These are phyloP conservation scores for Arizona elegans DNA, from an alignment of 2,113 vertebrate genomes.

Conservation along the genomic window DNA sequence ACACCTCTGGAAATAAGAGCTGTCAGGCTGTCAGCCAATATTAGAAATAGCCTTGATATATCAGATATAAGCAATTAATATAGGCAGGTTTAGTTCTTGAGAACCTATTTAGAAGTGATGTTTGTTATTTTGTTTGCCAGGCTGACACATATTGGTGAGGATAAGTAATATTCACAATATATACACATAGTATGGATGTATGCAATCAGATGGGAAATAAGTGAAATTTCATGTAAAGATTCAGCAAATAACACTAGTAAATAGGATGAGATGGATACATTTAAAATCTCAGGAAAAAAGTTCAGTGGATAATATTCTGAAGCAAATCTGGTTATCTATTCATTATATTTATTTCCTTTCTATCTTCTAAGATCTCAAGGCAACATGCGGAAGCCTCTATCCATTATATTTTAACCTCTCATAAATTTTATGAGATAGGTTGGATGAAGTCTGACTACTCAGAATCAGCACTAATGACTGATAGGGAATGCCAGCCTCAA, in stretches of 20 bases:
- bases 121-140: neutral
- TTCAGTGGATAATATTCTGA: neutral
- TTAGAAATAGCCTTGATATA: neutral
- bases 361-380: neutral
- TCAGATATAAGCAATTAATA: neutral
- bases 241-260: neutral
- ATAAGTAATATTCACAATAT: neutral
- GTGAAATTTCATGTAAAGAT: neutral
- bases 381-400: neutral
- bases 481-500: neutral
- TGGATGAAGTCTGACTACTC: neutral
- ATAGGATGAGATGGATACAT: neutral
- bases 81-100: neutral
- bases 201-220: neutral
- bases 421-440: neutral
- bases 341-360: neutral
- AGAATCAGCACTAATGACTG: neutral
- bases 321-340: neutral
- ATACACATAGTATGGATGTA: neutral
- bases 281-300: neutral
- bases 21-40: neutral
- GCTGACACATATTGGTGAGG: neutral
- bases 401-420: neutral
- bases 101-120: neutral
- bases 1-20: neutral